Base-by-base conservation (phyloP, 2,113 vertebrate species). In the Vireo altiloquus region DNA sequence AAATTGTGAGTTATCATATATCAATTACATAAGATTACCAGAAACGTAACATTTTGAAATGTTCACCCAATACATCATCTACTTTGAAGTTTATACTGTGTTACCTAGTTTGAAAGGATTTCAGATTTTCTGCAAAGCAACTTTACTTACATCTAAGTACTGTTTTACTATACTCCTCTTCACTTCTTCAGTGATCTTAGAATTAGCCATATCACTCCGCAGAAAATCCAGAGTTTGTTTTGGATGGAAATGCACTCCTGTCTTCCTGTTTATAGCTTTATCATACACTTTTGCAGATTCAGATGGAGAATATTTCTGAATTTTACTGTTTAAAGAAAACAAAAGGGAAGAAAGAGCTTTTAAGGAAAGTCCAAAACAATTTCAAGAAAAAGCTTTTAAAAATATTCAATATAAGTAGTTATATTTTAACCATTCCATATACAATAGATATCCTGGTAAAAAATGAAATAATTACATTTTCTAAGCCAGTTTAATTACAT, bases 241-340 rank as follows among this genome's bases (percentile, higher is more conserved):
- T 28, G 99, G 99, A 95, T 98, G 98, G 97, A 99, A 99, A 98
- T 98, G 98, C 53, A 99, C 94, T 78, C 98, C 99, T 90, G 97
- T 97, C 97, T 99, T 99, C 93, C 99, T 98, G 97, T 99, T 99
- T 97, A 99, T 91, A 14, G 99, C 98, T 97, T 99, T 99, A 97
- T 99, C 99, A 94, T 99, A 99, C 40, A 99, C 98, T 98, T 99
- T 99, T 76, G 99, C 99, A 64, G 99, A 99, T 97, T 99, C 99
- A 46, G 99, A 99, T 53, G 99, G 99, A 89, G 99, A 99, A 76
- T 99, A 99, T 96, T 99, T 99, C 97, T 99, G 99, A 96, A 99
- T 99, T 99, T 99, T 99, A 97, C 99, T 99, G 98, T 97, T 95
- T 84, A 64, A 78, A 77, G 68, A 66, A 97, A 95, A 97, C 8